Conservation (phyloP, 2,113 vertebrate species). For the Clarias batrachus region DNA sequence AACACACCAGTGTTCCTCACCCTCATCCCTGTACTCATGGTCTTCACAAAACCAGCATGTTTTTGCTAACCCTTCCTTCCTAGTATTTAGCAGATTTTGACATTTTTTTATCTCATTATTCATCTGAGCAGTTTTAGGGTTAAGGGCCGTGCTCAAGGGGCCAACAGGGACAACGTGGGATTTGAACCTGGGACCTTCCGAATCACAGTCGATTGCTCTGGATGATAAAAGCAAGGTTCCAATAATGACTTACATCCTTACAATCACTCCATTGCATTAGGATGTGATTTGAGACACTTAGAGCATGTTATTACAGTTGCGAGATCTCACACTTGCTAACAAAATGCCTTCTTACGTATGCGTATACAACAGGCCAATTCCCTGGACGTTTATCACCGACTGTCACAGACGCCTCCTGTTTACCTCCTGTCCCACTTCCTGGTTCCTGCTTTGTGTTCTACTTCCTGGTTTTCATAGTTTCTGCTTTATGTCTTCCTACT, state of each 20-base stretch:
- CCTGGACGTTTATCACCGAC: slow-evolving; percentile 5
- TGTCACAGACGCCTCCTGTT: slow-evolving; percentile 35
- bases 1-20: neutral
- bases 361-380: neutral
- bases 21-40: too few relatives aligned
- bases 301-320: neutral
- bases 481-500: slow-evolving; percentile 32
- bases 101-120: too few relatives aligned
- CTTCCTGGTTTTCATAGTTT: slow-evolving; percentile 20
- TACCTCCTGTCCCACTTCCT: slow-evolving; percentile 30
- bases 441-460: slow-evolving; percentile 17
- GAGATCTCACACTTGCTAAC: neutral
- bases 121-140: too few relatives aligned
- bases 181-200: too few relatives aligned
- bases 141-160: too few relatives aligned
- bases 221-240: neutral
- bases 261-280: neutral
- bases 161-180: too few relatives aligned
- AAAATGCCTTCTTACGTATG: neutral
- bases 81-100: too few relatives aligned
- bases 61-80: too few relatives aligned
- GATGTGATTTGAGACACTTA: neutral
- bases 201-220: neutral
- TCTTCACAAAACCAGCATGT: too few relatives aligned
- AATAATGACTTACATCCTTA: neutral